Conservation (phyloP, 2,797 vertebrate species). For the Rallus crepitans region DNA sequence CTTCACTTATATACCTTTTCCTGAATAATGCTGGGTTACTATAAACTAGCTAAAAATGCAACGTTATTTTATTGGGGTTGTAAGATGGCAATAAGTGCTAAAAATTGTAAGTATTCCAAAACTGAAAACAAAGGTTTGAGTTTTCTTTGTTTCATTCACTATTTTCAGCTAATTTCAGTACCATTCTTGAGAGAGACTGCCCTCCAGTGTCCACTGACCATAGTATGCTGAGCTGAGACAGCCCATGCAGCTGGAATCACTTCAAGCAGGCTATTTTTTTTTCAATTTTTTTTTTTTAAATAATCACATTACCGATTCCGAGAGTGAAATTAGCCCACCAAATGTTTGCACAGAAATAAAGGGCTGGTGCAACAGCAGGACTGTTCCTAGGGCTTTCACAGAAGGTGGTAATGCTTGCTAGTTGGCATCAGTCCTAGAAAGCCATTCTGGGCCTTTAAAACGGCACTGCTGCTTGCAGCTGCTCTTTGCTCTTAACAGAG, state of each 20-base stretch:
- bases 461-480: slow-evolving; percentile 61
- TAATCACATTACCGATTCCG: slow-evolving; percentile 37
- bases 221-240: not conserved
- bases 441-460: slow-evolving; percentile 69
- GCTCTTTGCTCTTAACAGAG: slow-evolving; percentile 59
- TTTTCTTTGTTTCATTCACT: slow-evolving; percentile 73
- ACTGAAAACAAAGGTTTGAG: slow-evolving; percentile 49
- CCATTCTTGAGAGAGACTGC: slow-evolving; percentile 69
- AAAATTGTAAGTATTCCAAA: not conserved
- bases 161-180: not conserved
- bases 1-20: not conserved
- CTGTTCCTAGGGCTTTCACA: slow-evolving; percentile 43
- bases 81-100: not conserved
- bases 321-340: slow-evolving; percentile 52
- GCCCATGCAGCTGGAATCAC: slow-evolving; percentile 2
- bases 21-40: not conserved
- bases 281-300: not conserved
- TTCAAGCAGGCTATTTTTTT: not conserved
- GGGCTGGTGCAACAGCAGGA: slow-evolving; percentile 46
- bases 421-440: slow-evolving; percentile 72
- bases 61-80: not conserved
- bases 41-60: not conserved
- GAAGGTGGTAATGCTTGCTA: slow-evolving; percentile 62
- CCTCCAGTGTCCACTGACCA: slow-evolving; percentile 66
- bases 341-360: slow-evolving; percentile 65